Base-by-base conservation (phyloP, 2,888 invertebrate genomes). In the Tipula unca region DNA sequence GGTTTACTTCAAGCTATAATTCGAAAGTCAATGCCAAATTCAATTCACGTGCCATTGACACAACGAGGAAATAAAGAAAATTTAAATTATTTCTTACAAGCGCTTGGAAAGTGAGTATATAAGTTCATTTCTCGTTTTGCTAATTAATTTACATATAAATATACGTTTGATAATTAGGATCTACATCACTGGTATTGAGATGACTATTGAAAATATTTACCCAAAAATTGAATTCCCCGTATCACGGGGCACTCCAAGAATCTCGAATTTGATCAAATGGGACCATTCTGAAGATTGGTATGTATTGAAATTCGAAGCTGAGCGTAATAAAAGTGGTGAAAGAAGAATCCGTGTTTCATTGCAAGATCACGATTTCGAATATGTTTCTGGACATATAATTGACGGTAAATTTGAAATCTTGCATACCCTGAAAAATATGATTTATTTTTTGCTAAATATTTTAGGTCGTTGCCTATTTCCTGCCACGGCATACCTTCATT, bases 181-280 rank as follows among this genome's bases (percentile, higher is more conserved):
- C 87, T 98, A 95, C 90, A 93, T 94, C 87, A 92, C 93, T 29
- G 98, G 99, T 1, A 89, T 95, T 85, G 94, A 95, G 88, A 93
- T 96, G 0, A 93, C 95, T 86, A 90, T 97, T 3, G 92, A 95
- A 0, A 93, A 94, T 86, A 91, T 99, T 54, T 98, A 97, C 90
- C 95, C 97, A 0, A 90, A 92, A 32, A 92, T 97, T 0, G 89
- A 93, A 82, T 97, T 94, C 90, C 98, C 98, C 0, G 98, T 98
- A 0, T 95, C 97, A 0, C 93, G 95, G 36, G 95, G 95, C 1
- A 98, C 98, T 0, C 95, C 96, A 0, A 96, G 96, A 94, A 92
- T 98, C 83, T 93, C 96, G 0, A 95, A 96, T 3, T 91, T 95
- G 1, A 93, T 98, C n/a, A 93, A 93, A 87, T 98, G 98, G 98